Evolutionary conservation across 2,797 vertebrate species (phyloP), one percentile per base, ranked within the genome.

Genomic region (Acipenser ruthenus): DNA sequence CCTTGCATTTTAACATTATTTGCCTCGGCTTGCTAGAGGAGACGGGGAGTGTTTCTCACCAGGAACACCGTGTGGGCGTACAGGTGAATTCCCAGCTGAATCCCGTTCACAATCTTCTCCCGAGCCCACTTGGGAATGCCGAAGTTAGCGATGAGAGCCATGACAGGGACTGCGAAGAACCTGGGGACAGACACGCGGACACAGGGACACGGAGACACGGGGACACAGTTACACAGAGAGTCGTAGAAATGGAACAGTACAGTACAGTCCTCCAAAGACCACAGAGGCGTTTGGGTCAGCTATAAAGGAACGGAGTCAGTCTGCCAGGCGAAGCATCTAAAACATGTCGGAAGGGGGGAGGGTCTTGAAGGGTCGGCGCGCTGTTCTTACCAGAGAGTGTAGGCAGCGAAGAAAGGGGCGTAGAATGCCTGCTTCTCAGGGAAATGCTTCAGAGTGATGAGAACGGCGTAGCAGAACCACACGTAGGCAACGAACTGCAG

Each of bases 101-200:
- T 95, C 58, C 94, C 94, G 2, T 97, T 97, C 62, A 97, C 94
- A 4, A 97, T 95, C 84, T 97, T 97, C 85, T 97, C 95, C 23
- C 95, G 86, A 9, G 93, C 94, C 95, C 95, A 96, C 48, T 94
- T 94, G 13, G 95, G 93, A 75, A 97, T 97, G 68, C 92, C 93
- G 5, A 95, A 96, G 84, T 95, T 96, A 73, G 95, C 94, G 2
- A 94, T 94, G 64, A 96, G 88, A 60, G 94, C 94, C 78, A 93
- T 93, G 59, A 97, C 90, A 0, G 95, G 95, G 66, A 97, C 95
- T 0, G 94, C 94, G 9, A 97, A 93, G 79, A 95, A 97, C 94
- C 95, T 97, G 73, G 50, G 65, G 69, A 55, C 62, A 67, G 64
- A 37, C 56, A 71, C 68, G 68, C 5, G 70, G 61, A 60, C 0